Evolutionary conservation across 2,113 vertebrate species (phyloP).

Genomic region (Pterophyllum scalare): DNA sequence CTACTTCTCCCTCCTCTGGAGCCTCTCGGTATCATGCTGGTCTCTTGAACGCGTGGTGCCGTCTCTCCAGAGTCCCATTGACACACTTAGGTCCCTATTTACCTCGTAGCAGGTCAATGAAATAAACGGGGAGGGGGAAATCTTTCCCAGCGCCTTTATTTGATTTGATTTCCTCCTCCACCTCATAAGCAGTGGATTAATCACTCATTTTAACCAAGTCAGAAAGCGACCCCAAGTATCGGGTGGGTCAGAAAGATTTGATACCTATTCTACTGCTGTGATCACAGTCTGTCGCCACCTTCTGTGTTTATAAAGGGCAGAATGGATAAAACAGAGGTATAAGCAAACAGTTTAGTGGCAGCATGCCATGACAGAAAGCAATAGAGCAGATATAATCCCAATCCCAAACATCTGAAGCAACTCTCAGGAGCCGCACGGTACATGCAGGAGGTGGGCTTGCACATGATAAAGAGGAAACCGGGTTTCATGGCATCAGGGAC

Average conservation of each 20-base stretch:
- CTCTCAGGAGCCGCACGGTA: constrained; percentile 47
- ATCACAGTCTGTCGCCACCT: constrained; percentile 35
- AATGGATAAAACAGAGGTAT: constrained; percentile 37
- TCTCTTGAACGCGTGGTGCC: constrained; percentile 41
- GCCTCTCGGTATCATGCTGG: constrained; percentile 57
- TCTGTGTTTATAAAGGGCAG: constrained; percentile 45
- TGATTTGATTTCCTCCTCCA: constrained; percentile 41
- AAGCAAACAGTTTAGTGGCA: constrained; percentile 54
- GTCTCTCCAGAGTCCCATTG: constrained; percentile 75
- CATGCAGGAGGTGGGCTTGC: constrained; percentile 67
- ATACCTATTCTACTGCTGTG: constrained; percentile 29
- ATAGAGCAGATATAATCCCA: constrained; percentile 48
- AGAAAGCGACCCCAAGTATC: constrained; percentile 9
- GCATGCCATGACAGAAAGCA: constrained; percentile 68
- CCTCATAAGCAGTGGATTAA: background rate
- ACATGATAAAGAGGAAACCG: constrained; percentile 48
- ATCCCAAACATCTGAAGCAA: constrained; percentile 51
- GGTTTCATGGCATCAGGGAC: constrained; percentile 38
- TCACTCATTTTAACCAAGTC: constrained; percentile 25
- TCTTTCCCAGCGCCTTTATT: constrained; percentile 10
- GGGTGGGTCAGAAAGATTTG: background rate
- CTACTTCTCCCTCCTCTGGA: constrained; percentile 55
- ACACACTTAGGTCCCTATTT: constrained; percentile 71
- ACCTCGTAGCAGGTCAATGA: constrained; percentile 60
- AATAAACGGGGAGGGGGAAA: constrained; percentile 19